Evolutionary conservation across 2,888 invertebrate genomes (phyloP).

Genomic region (Calameuta pallipes): DNA sequence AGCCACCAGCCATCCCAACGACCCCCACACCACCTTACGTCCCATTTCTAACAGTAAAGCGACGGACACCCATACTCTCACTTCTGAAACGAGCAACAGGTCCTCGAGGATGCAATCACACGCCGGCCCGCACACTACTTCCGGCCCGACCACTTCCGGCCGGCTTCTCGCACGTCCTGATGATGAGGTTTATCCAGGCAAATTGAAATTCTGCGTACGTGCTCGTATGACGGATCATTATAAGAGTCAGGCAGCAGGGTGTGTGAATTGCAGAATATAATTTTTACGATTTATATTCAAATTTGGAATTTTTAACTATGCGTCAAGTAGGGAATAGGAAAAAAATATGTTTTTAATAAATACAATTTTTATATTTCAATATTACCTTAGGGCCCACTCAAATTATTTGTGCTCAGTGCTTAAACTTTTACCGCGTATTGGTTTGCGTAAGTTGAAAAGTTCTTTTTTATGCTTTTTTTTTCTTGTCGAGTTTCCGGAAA

Average conservation of each 20-base stretch:
- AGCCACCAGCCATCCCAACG: conserved; percentile 22
- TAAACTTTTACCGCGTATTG: background rate
- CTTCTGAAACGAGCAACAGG: conserved; percentile 51
- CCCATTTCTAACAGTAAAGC: conserved; percentile 49
- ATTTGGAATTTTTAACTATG: background rate
- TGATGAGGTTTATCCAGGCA: background rate
- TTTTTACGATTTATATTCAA: background rate
- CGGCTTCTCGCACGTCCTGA: conserved; percentile 21
- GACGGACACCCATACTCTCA: conserved; percentile 37
- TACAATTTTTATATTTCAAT: background rate
- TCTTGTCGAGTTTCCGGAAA: background rate
- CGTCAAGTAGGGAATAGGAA: background rate
- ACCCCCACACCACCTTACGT: conserved; percentile 25
- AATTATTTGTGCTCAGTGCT: too few relatives aligned
- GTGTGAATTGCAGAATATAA: background rate
- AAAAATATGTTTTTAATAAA: background rate
- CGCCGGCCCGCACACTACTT: conserved; percentile 32
- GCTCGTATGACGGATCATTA: background rate
- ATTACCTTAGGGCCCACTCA: background rate
- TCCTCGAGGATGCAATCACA: conserved; percentile 50
- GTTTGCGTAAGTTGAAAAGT: conserved; percentile 12
- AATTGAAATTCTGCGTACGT: background rate
- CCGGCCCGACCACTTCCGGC: conserved; percentile 29
- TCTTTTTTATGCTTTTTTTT: background rate
- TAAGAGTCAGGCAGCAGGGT: background rate